Evolutionary conservation across 2,113 vertebrate species (phyloP).

Genomic region (Acinonyx jubatus): DNA sequence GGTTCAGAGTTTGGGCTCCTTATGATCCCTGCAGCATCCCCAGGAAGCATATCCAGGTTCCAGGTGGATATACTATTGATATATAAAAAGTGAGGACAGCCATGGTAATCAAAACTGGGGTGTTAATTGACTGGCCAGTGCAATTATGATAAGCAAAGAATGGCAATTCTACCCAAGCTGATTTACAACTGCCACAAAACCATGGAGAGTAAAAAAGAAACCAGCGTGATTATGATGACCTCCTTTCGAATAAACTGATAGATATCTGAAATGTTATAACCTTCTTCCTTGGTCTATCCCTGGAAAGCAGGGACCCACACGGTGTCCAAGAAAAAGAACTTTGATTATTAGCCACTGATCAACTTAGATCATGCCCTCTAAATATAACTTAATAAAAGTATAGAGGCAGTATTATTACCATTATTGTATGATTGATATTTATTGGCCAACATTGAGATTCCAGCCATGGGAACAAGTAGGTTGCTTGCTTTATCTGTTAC

Average conservation of each 20-base stretch:
- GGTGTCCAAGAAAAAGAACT: background rate
- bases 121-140: background rate
- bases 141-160: background rate
- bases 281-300: background rate
- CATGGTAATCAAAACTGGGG: background rate
- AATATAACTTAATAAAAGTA: background rate
- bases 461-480: background rate
- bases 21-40: background rate
- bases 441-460: background rate
- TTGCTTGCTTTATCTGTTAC: background rate
- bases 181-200: background rate
- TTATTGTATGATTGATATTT: background rate
- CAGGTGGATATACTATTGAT: background rate
- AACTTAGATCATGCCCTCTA: background rate
- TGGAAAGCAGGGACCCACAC: background rate
- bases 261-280: background rate
- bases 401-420: background rate
- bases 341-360: background rate
- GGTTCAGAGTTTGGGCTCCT: background rate
- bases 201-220: background rate
- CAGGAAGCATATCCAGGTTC: background rate
- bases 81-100: background rate
- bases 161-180: background rate
- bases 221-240: too few species aligned
- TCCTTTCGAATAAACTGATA: background rate